Base-by-base conservation (phyloP, 1,140 invertebrate species). In the Drosophila pseudoananassae region DNA sequence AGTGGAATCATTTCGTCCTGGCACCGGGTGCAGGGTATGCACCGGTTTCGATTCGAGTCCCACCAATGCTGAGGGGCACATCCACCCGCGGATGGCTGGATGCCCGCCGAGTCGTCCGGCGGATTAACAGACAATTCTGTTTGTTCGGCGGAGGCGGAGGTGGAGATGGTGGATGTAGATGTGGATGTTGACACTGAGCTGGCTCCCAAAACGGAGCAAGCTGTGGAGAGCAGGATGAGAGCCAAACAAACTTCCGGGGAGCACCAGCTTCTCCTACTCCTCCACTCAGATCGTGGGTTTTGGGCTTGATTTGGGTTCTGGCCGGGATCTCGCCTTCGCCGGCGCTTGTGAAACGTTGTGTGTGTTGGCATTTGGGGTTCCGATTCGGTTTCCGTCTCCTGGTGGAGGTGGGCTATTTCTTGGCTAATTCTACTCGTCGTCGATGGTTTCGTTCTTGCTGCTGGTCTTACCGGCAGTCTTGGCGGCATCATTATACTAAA, bases 61-160 rank as follows among this genome's bases (percentile, higher is more conserved):
- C 91, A 92, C 91, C 91, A 92, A 15, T 83, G 84, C n/a, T 91
- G 69, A n/a, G 78, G 52, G 14, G 74, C 76, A 49, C 91, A 92
- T 7, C 40, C 40, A 9, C 87, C 79, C 8, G 79, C 77, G 5
- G 76, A 78, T 9, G 15, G 12, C 73, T 77, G 50, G 75, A 50
- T 64, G 45, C 10, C 36, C 31, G 45, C 36, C 36, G 47, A 54
- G 14, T 12, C 9, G 27, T 27, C 1, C 40, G 52, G 5, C 20
- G 7, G 46, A 33, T 53, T 46, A 5, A 20, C 14, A 0, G 53
- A 14, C 9, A 53, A 3, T 7, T 9, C 51, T 45, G 76, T 20
- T 8, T 23, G 10, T 25, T 49, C 51, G 10, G 47, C 8, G 17
- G 57, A 17, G 10, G 47, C 8, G 17, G 57, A 17, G 33, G 2